Percentiles rank a stretch among this genome's conserved stretches.
Conservation (phyloP, 1,140 invertebrate genomes). For the Plodia interpunctella region DNA sequence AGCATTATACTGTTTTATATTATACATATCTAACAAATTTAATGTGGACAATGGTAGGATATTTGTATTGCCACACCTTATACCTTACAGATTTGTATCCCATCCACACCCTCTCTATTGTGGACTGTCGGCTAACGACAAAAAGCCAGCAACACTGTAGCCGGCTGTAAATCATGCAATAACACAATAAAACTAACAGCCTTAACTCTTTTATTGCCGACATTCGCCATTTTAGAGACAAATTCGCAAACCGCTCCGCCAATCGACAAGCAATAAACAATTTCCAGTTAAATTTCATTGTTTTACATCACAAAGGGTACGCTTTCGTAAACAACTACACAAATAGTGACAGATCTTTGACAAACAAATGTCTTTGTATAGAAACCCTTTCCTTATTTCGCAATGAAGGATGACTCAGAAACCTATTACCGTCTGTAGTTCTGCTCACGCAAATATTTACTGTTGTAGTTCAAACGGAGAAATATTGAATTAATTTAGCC, state of each 20-base stretch:
- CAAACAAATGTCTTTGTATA: slow-evolving; percentile 30
- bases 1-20: no score
- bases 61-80: no score
- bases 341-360: slow-evolving; percentile 31
- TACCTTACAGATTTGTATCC: no score
- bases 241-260: slow-evolving; percentile 8
- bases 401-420: slow-evolving; percentile 29
- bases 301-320: slow-evolving; percentile 28
- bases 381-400: slow-evolving; percentile 19
- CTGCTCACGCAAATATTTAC: slow-evolving; percentile 22
- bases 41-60: no score
- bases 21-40: no score
- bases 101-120: background rate
- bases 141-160: slow-evolving; percentile 2
- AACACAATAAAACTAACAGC: slow-evolving; percentile 21
- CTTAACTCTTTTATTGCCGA: slow-evolving; percentile 13
- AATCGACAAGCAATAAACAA: slow-evolving; percentile 29
- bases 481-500: background rate
- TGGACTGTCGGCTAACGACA: background rate
- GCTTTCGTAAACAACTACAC: slow-evolving; percentile 22
- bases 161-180: slow-evolving; percentile 20
- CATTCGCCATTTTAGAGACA: slow-evolving; percentile 4
- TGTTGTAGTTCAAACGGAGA: slow-evolving; percentile 7
- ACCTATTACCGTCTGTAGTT: slow-evolving; percentile 20
- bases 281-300: slow-evolving; percentile 33